phyloP scores from a whole-genome alignment of 2,797 vertebrate genomes.

The Glossophaga mutica region DNA sequence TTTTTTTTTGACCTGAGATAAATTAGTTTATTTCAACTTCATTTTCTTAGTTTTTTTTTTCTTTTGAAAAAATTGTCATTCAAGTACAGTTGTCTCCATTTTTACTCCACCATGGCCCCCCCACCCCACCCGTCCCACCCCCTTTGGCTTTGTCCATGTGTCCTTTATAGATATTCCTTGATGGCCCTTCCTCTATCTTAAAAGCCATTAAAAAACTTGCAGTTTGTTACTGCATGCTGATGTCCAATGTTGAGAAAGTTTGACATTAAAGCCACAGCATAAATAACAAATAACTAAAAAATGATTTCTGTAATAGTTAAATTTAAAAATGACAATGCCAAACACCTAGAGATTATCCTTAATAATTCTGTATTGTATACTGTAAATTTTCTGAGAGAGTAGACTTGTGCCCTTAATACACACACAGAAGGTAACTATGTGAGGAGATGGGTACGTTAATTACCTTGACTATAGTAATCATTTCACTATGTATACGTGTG shows the following conservation, averaged over 20 bases:
- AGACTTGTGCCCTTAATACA: background rate
- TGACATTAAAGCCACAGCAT: background rate
- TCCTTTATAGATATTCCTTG: no score
- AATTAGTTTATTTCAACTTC: no score
- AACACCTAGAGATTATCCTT: background rate
- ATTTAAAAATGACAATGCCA: background rate
- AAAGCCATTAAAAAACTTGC: background rate
- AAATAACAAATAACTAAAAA: background rate
- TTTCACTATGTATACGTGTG: background rate
- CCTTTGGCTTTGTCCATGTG: no score
- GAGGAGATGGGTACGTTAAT: background rate
- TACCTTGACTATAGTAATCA: background rate
- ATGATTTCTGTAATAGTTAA: background rate
- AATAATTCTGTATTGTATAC: background rate
- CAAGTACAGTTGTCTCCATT: no score
- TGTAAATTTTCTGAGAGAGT: background rate
- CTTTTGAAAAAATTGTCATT: no score
- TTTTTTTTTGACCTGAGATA: no score
- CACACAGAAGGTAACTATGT: background rate
- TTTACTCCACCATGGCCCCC: no score
- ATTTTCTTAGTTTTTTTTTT: no score
- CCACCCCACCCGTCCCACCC: no score
- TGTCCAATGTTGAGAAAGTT: background rate
- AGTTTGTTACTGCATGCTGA: background rate
- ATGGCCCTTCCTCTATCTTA: background rate